phyloP scores from a whole-genome alignment of 35 echinoderm and acorn worm species.

The Holothuria glaberrima region DNA sequence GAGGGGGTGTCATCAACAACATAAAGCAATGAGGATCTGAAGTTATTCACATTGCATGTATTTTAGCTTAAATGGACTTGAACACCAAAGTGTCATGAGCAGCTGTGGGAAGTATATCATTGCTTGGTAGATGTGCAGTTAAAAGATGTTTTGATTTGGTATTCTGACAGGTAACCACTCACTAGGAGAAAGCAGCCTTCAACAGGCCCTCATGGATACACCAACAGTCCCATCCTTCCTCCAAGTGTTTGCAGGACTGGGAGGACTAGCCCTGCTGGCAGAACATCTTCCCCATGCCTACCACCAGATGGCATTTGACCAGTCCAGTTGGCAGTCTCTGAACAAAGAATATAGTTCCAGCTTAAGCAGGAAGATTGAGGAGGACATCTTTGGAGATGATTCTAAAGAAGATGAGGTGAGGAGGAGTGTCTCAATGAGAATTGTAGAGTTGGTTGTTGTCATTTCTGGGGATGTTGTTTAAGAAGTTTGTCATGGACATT shows the following conservation, averaged over 20 bases:
- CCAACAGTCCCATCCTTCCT: slow-evolving; percentile 92
- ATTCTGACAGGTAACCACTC: slow-evolving; percentile 1
- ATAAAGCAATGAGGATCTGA: too few species aligned
- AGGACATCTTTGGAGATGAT: slow-evolving; percentile 52
- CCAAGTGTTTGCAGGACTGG: slow-evolving; percentile 94
- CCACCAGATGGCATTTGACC: slow-evolving; percentile 49
- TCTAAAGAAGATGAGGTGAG: slow-evolving; percentile 39
- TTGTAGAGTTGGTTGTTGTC: too few species aligned
- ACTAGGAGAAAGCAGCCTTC: slow-evolving; percentile 36
- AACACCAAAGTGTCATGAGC: too few species aligned
- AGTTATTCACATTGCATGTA: too few species aligned
- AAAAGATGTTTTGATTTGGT: not conserved
- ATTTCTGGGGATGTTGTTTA: too few species aligned
- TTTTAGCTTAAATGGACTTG: too few species aligned
- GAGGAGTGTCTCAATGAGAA: too few species aligned
- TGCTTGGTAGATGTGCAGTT: too few species aligned
- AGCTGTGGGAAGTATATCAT: too few species aligned
- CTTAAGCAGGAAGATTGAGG: slow-evolving; percentile 32
- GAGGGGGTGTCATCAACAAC: too few species aligned
- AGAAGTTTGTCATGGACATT: too few species aligned
- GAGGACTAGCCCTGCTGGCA: slow-evolving; percentile 91
- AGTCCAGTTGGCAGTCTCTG: slow-evolving; percentile 43
- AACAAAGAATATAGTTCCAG: slow-evolving; percentile 30
- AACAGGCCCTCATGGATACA: slow-evolving; percentile 70
- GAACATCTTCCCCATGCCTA: slow-evolving; percentile 88